Percentiles rank a stretch among this genome's conserved stretches.
Conservation (phyloP, 2,797 vertebrate genomes). For the Gadopsis marmoratus region DNA sequence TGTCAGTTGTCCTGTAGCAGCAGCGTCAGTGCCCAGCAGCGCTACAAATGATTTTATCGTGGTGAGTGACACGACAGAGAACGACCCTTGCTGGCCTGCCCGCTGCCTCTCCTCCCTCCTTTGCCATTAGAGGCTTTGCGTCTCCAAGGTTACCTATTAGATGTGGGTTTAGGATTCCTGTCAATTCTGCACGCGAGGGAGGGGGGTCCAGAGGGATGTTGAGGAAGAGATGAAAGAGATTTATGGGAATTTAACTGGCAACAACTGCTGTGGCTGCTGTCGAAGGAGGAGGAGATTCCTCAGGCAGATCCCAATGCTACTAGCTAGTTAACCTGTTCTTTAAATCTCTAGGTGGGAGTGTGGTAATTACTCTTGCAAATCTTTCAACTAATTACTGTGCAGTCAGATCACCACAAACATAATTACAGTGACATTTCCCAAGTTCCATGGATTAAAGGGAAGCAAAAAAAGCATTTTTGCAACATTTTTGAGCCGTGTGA, state of each 20-base stretch:
- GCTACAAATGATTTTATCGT: conserved; percentile 63
- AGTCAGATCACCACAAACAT: conserved; percentile 55
- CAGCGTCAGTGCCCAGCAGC: conserved; percentile 10
- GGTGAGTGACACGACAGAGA: conserved; percentile 51
- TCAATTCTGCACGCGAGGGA: conserved; percentile 36
- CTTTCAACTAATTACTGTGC: conserved; percentile 63
- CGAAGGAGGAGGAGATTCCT: conserved; percentile 34
- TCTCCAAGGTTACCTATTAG: conserved; percentile 71
- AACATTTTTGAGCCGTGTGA: conserved; percentile 22
- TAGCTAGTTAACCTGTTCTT: conserved; percentile 58
- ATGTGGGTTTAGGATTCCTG: conserved; percentile 59
- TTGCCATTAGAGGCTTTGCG: conserved; percentile 51
- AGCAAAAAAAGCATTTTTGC: conserved; percentile 8
- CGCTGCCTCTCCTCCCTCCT: conserved; percentile 38
- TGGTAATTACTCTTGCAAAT: conserved; percentile 62
- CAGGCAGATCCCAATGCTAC: conserved; percentile 37
- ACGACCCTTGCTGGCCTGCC: conserved; percentile 50
- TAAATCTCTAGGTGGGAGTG: conserved; percentile 53
- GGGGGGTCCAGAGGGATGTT: conserved; percentile 28
- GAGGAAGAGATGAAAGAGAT: conserved; percentile 50
- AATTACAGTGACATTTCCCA: conserved; percentile 64
- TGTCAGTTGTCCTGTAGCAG: conserved; percentile 34
- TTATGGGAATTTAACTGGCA: conserved; percentile 60
- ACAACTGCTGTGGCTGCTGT: conserved; percentile 31
- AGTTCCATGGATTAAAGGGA: conserved; percentile 34